Base-by-base conservation (phyloP, 2,888 invertebrate genomes). In the Beris morrisii region DNA sequence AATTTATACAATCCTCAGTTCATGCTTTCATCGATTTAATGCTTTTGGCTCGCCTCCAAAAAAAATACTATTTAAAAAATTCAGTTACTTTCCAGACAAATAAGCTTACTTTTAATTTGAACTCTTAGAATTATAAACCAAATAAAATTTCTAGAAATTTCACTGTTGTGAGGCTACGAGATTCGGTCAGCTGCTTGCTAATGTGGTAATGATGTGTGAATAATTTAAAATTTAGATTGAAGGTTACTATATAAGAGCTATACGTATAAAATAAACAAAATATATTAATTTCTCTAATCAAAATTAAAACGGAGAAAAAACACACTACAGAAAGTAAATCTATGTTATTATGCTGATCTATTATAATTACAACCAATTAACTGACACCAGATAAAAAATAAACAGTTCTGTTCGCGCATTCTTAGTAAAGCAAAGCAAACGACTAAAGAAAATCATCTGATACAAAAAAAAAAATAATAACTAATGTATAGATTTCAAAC, bases 151-250 rank as follows among this genome's bases (percentile, higher is more conserved):
- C 5, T 67, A 73, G 73, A 73, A 69, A 72, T 79, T 74, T 80
- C 79, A 72, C 75, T 79, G 77, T 79, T 79, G 80, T 79, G 79
- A 79, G 77, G 31, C 76, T 73, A 75, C 73, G 56, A 58, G 46
- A 70, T 67, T 68, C 66, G 61, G 70, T 54, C 64, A 44, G 64
- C 64, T 67, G 58, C 64, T 69, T 67, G 58, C 64, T 69, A 71
- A 69, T 71, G 70, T 71, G 70, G 72, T 71, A 73, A 71, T 71
- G 72, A 68, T 75, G 76, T 75, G 75, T 72, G 74, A 77, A 74
- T 73, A 73, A 67, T 57, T 55, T 65, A 67, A 70, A 70, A 69
- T 68, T 71, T 68, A 71, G 72, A 71, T 69, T 70, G 69, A 72
- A 74, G 75, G 74, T 77, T 76, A 77, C 75, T 77, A 78, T 73